Evolutionary conservation across 2,888 invertebrate genomes (phyloP).

Genomic region (Philonicus albiceps): DNA sequence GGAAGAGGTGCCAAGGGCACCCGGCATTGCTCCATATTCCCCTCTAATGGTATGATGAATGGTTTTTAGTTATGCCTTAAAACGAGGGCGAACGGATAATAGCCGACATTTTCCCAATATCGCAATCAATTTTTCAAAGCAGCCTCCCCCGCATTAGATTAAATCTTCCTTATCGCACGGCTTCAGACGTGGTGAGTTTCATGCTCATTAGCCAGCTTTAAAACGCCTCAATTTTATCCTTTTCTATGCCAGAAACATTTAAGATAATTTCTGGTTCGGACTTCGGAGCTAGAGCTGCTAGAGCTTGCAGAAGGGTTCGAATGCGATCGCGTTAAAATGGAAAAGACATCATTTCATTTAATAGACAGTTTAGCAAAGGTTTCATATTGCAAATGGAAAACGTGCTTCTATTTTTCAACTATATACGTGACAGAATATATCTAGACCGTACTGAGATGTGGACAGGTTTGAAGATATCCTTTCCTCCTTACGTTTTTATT

Average conservation of each 20-base stretch:
- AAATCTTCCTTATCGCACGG: background rate
- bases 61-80: background rate
- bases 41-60: constrained; percentile 9
- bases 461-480: background rate
- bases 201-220: background rate
- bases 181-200: background rate
- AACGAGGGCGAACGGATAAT: background rate
- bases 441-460: background rate
- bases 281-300: background rate
- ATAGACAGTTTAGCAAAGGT: background rate
- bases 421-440: background rate
- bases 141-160: background rate
- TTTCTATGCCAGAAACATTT: background rate
- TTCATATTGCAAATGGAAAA: background rate
- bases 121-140: background rate
- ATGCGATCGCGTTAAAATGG: background rate
- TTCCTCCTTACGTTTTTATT: background rate
- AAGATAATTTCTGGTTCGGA: background rate
- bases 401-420: background rate
- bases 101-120: background rate
- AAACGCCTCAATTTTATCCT: background rate
- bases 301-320: background rate
- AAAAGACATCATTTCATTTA: background rate
- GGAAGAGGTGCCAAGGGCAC: constrained; percentile 24
- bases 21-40: background rate